phyloP scores from a whole-genome alignment of 2,888 invertebrate species.

The Limnephilus rhombicus region DNA sequence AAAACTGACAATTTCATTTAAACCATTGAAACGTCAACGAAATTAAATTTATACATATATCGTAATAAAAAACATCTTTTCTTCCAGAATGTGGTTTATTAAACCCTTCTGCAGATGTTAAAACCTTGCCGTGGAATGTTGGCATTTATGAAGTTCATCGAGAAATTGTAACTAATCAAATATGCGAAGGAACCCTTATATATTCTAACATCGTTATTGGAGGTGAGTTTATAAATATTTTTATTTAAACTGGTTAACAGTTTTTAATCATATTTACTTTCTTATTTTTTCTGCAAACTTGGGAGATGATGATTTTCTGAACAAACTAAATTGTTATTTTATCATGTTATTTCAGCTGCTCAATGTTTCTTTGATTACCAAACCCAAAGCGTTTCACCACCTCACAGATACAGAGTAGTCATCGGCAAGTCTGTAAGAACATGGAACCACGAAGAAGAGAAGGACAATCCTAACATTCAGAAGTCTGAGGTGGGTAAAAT shows the following conservation, averaged over 20 bases:
- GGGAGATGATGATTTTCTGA: not conserved
- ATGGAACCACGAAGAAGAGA: not conserved
- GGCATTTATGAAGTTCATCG: not conserved
- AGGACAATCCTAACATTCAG: not conserved
- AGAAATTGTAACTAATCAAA: not conserved
- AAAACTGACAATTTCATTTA: too few relatives aligned
- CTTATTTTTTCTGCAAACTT: too few relatives aligned
- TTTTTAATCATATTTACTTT: not conserved
- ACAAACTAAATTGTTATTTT: not conserved
- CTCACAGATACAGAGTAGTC: not conserved
- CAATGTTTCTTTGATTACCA: not conserved
- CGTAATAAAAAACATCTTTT: not conserved
- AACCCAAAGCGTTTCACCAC: not conserved
- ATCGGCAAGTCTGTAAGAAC: not conserved
- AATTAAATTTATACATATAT: too few relatives aligned
- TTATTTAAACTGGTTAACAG: not conserved
- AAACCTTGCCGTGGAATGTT: not conserved
- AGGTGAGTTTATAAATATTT: not conserved
- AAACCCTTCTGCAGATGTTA: not conserved
- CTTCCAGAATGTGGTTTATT: not conserved
- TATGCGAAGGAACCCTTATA: not conserved
- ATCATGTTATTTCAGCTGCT: not conserved
- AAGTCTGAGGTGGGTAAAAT: not conserved
- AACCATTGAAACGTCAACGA: too few relatives aligned
- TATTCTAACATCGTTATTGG: not conserved